Conservation (phyloP, 1,140 invertebrate species). For the Diachasma alloeum region DNA sequence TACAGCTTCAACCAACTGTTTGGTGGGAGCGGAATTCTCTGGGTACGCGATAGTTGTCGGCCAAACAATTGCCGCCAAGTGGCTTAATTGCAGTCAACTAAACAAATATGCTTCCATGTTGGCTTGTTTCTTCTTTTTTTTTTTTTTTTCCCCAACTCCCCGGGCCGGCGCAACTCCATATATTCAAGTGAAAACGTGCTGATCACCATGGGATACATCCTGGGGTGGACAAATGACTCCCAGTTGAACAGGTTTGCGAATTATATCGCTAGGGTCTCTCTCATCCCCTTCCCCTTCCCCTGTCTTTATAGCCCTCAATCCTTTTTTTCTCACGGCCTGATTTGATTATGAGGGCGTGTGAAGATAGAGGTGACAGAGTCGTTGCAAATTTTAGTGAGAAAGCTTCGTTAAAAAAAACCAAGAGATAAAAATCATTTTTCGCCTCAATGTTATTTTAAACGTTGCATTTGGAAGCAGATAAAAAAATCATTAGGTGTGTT, state of each 20-base stretch:
- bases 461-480: too few relatives aligned
- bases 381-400: too few relatives aligned
- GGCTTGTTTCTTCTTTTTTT: background rate
- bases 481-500: conserved; percentile 25
- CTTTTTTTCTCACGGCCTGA: background rate
- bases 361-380: background rate
- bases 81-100: conserved; percentile 67
- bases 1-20: conserved; percentile 12
- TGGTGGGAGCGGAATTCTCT: conserved; percentile 64
- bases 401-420: too few relatives aligned
- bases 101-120: conserved; percentile 56
- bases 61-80: conserved; percentile 67
- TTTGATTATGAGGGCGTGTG: background rate
- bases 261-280: background rate
- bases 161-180: background rate
- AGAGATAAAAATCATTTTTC: too few relatives aligned
- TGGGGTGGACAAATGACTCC: background rate
- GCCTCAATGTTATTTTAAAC: too few relatives aligned
- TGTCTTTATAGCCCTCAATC: background rate
- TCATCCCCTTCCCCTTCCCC: background rate
- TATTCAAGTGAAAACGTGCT: background rate
- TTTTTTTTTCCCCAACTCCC: background rate
- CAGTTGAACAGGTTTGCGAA: conserved; percentile 31
- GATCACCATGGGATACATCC: background rate
- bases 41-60: conserved; percentile 23